Conservation (phyloP, 2,113 vertebrate species). For the Oplegnathus fasciatus region DNA sequence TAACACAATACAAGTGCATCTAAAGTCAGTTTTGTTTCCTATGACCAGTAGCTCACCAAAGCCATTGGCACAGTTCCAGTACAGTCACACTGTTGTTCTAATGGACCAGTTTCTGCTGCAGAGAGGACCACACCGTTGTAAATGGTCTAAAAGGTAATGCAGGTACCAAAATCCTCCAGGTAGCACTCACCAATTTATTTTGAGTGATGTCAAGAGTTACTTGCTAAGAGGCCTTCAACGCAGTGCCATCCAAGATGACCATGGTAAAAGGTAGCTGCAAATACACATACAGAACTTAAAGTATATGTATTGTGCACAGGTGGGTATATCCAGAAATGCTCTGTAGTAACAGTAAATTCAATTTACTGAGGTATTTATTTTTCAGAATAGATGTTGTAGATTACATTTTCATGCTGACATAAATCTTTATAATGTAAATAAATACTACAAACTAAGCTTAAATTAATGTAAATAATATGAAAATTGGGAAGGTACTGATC, state of each 20-base stretch:
- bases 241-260: not conserved
- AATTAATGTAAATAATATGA: not conserved
- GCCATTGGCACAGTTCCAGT: not conserved
- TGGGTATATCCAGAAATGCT: not conserved
- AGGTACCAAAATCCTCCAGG: not conserved
- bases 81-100: not conserved
- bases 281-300: not conserved
- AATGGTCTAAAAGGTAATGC: not conserved
- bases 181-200: not conserved
- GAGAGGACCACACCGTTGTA: not conserved
- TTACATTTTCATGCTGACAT: not conserved
- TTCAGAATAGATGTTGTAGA: not conserved
- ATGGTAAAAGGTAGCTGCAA: not conserved
- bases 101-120: not conserved
- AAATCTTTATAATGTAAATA: not conserved
- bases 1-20: not conserved
- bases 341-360: not conserved
- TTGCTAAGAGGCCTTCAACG: not conserved
- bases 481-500: not conserved
- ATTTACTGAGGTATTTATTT: not conserved
- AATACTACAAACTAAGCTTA: not conserved
- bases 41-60: not conserved
- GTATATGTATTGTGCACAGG: not conserved
- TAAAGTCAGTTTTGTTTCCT: conserved; percentile 1
- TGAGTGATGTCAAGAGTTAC: not conserved